Base-by-base conservation (phyloP, 2,888 invertebrate species). In the Pachliopta kotzebuea region DNA sequence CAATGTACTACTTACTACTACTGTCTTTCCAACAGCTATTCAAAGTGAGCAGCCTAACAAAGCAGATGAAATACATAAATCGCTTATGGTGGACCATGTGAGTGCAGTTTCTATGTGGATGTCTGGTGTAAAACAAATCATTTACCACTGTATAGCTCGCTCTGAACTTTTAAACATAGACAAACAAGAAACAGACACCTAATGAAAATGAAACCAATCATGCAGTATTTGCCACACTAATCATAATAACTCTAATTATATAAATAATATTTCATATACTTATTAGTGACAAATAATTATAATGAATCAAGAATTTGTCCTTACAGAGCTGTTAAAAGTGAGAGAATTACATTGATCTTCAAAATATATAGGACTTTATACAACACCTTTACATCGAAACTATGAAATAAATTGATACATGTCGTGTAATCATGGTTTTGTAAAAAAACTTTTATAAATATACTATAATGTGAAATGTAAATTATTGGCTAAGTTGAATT, bases 21-120 rank as follows among this genome's bases (percentile, higher is more conserved):
- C 37, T 37, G n/a, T n/a, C n/a, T 2, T 45, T 18, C 7, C 45
- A 18, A n/a, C 45, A 94, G 94, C 93, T 61, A 79, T 94, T 42
- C 79, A 78, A 74, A 84, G 87, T 60, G 86, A 92, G 54, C 80
- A 91, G 56, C 85, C 88, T 2, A 84, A 79, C 18, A 83, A 80
- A 76, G 94, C 94, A 29, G 93, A 94, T 80, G 89, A 92, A 64
- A 86, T 94, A 58, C 94, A 94, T 70, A 81, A 92, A 73, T 85
- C 88, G 0, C 77, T 94, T 21, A 93, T 94, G 93, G 92, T 93
- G 69, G 92, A 93, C 67, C 86, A 94, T 83, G 92, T 93, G 0
- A 86, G 91, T 66, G 76, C 86, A 11, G 94, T 94, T 0, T 92
- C 92, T 57, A 84, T 85, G 1, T 94, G 94, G 94, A 94, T 94